phyloP scores from a whole-genome alignment of 2,888 invertebrate genomes.

The Ferdinandea cuprea region DNA sequence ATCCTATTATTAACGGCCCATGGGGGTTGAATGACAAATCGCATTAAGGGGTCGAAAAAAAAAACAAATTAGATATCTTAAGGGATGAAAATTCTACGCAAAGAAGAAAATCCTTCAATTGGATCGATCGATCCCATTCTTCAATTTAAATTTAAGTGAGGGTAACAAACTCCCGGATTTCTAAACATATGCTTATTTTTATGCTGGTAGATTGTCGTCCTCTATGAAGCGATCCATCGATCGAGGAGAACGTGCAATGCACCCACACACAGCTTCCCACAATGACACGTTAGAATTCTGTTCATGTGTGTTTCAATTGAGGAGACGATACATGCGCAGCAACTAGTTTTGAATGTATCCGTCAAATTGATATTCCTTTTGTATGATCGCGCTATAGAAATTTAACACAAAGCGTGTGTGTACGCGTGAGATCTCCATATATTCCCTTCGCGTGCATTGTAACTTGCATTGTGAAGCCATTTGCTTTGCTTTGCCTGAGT shows the following conservation, averaged over 20 bases:
- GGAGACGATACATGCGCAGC: conserved; percentile 33
- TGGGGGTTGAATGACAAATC: conserved; percentile 74
- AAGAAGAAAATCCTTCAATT: conserved; percentile 68
- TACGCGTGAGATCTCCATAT: conserved; percentile 16
- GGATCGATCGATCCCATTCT: conserved; percentile 26
- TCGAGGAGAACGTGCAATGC: conserved; percentile 29
- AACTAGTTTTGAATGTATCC: conserved; percentile 40
- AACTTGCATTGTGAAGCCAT: background rate
- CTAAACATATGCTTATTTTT: conserved; percentile 54
- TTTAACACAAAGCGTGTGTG: conserved; percentile 34
- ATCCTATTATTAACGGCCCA: conserved; percentile 57
- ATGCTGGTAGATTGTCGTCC: conserved; percentile 62
- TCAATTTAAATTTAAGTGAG: conserved; percentile 59
- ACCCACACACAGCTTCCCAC: conserved; percentile 30
- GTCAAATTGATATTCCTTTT: conserved; percentile 70
- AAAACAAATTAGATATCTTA: conserved; percentile 60
- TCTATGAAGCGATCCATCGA: conserved; percentile 10
- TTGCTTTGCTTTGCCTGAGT: conserved; percentile 27
- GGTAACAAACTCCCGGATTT: conserved; percentile 64
- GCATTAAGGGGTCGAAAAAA: conserved; percentile 70
- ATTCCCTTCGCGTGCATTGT: background rate
- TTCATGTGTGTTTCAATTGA: conserved; percentile 56
- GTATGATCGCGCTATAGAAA: conserved; percentile 58
- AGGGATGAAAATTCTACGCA: conserved; percentile 59
- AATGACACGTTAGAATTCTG: background rate